A percentile compares a stretch with the other conserved stretches of the same genome.
phyloP scores from a whole-genome alignment of 2,888 invertebrate genomes.

The Lasioglossum villosulum region DNA sequence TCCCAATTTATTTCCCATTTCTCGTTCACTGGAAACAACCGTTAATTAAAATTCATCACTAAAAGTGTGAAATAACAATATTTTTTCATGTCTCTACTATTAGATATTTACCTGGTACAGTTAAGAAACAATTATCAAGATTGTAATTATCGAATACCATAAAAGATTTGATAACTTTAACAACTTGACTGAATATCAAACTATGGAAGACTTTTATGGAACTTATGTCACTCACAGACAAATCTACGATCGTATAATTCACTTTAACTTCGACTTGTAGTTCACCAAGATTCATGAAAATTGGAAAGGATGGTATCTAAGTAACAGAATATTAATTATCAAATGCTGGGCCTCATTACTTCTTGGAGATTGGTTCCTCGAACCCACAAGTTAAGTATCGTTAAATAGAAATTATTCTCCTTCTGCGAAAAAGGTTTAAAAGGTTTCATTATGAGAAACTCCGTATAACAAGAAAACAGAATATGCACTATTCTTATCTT shows the following conservation, averaged over 20 bases:
- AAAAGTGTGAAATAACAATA: neutral
- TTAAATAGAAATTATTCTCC: neutral
- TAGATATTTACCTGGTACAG: constrained; percentile 80
- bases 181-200: constrained; percentile 90
- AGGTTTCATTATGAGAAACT: neutral
- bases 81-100: neutral
- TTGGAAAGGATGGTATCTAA: constrained; percentile 87
- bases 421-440: neutral
- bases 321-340: constrained; percentile 56
- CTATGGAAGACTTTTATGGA: constrained; percentile 88
- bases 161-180: constrained; percentile 88
- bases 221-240: constrained; percentile 85
- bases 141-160: constrained; percentile 87
- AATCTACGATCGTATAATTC: constrained; percentile 85
- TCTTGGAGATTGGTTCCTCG: neutral
- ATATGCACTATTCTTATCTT: too few relatives aligned
- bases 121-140: constrained; percentile 85
- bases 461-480: too few relatives aligned
- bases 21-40: constrained; percentile 62
- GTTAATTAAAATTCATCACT: neutral
- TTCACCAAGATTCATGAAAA: constrained; percentile 90
- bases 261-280: constrained; percentile 85
- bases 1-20: constrained; percentile 87
- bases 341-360: neutral
- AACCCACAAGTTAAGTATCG: neutral